Conservation (phyloP, 2,797 vertebrate species). For the Ceryle rudis region DNA sequence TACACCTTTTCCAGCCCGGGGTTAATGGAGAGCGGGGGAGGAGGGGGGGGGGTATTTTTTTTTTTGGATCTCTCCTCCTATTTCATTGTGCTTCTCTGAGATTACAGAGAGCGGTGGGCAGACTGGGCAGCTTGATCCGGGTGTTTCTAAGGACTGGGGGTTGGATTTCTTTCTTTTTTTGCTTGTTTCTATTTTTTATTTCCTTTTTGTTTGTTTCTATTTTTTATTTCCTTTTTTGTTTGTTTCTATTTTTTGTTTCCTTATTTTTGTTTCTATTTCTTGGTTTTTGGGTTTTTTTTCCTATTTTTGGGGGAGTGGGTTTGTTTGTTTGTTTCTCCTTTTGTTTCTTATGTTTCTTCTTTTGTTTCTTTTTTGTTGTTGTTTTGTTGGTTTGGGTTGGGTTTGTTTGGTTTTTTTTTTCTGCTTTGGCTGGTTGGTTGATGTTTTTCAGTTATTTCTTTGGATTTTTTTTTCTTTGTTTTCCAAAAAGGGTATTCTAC, state of each 20-base stretch:
- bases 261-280: neutral
- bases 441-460: neutral
- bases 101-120: neutral
- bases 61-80: neutral
- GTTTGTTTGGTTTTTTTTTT: no score
- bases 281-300: no score
- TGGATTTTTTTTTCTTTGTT: neutral
- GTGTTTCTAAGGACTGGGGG: neutral
- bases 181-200: no score
- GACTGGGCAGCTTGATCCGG: neutral
- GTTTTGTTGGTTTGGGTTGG: no score
- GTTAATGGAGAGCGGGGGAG: neutral
- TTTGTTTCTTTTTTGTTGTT: neutral
- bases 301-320: no score
- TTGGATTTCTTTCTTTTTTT: neutral
- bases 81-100: neutral
- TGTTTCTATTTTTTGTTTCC: no score
- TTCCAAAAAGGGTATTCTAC: neutral
- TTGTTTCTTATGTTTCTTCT: neutral
- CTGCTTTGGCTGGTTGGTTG: neutral
- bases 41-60: no score
- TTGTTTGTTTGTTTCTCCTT: no score
- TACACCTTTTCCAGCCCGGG: neutral
- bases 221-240: neutral
- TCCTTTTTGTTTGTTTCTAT: neutral